A percentile compares a stretch with the other conserved stretches of the same genome.
phyloP scores from a whole-genome alignment of 2,888 invertebrate genomes.

The Plebejus anna region DNA sequence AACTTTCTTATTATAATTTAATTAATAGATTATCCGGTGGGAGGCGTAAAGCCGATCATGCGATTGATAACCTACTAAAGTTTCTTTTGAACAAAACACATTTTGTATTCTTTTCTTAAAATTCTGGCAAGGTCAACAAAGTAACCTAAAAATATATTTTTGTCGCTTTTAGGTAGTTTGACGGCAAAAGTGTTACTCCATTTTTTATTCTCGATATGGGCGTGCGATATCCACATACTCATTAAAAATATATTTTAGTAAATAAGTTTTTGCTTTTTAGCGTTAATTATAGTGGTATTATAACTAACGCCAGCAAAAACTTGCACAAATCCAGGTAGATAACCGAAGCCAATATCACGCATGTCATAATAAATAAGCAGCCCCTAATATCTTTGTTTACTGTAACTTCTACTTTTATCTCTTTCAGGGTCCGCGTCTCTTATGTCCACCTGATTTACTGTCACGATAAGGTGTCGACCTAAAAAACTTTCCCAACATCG shows the following conservation, averaged over 20 bases:
- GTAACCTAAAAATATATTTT: background rate
- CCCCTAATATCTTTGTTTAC: slow-evolving; percentile 61
- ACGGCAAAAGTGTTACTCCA: too few relatives aligned
- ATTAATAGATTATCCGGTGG: slow-evolving; percentile 1
- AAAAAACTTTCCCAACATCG: slow-evolving; percentile 63
- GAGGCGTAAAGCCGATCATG: background rate
- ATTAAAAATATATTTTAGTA: too few relatives aligned
- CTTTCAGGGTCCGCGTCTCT: slow-evolving; percentile 60
- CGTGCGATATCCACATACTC: too few relatives aligned
- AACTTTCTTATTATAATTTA: slow-evolving; percentile 19
- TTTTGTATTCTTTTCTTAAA: background rate
- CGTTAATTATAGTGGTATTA: background rate
- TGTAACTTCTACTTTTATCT: slow-evolving; percentile 63
- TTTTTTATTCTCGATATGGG: too few relatives aligned
- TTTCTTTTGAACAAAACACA: background rate
- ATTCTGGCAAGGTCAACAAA: background rate
- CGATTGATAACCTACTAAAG: background rate
- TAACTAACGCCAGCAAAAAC: background rate
- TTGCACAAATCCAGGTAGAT: slow-evolving; percentile 27
- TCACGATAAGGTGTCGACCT: slow-evolving; percentile 69
- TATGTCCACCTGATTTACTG: slow-evolving; percentile 72
- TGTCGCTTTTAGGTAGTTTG: too few relatives aligned
- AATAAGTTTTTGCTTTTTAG: background rate
- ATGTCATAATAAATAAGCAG: slow-evolving; percentile 32
- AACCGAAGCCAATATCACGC: slow-evolving; percentile 32